Evolutionary conservation across 1,140 invertebrate genomes (phyloP).

Genomic region (Hylaeus anthracinus): DNA sequence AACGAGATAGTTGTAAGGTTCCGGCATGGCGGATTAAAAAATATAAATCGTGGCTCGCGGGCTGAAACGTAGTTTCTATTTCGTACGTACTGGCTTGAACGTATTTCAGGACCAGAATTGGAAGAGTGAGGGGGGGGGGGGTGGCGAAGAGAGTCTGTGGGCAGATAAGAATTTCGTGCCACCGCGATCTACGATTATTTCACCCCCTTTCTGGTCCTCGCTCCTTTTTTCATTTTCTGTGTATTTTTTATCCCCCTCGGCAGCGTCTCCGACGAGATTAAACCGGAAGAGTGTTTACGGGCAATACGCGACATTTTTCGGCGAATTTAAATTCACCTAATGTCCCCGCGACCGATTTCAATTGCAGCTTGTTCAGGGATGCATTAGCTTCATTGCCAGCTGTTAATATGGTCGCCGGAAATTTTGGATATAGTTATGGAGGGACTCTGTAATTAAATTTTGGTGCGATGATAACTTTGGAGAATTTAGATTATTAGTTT

Average conservation of each 20-base stretch:
- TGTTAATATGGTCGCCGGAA: background rate
- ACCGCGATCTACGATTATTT: slow-evolving; percentile 3
- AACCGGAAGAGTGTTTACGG: slow-evolving; percentile 10
- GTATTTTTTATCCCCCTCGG: background rate
- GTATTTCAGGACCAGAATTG: background rate
- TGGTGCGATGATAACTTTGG: too few species aligned
- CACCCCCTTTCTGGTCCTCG: background rate
- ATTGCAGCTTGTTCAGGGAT: background rate
- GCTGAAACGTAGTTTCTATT: slow-evolving; percentile 8
- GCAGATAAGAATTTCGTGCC: slow-evolving; percentile 23
- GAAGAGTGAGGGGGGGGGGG: too few species aligned
- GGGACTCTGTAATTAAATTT: too few species aligned
- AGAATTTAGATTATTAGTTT: too few species aligned
- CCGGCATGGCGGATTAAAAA: slow-evolving; percentile 37
- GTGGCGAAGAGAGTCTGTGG: background rate
- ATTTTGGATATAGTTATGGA: too few species aligned
- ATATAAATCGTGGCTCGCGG: slow-evolving; percentile 35
- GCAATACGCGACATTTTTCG: background rate
- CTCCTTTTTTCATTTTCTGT: background rate
- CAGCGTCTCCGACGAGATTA: slow-evolving; percentile 4
- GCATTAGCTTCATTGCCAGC: background rate
- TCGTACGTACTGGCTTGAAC: background rate
- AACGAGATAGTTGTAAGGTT: slow-evolving; percentile 48
- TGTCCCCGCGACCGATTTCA: background rate
- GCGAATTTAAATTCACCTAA: slow-evolving; percentile 4